Evolutionary conservation across 2,888 invertebrate genomes (phyloP).

Genomic region (Ecliptopera silaceata): DNA sequence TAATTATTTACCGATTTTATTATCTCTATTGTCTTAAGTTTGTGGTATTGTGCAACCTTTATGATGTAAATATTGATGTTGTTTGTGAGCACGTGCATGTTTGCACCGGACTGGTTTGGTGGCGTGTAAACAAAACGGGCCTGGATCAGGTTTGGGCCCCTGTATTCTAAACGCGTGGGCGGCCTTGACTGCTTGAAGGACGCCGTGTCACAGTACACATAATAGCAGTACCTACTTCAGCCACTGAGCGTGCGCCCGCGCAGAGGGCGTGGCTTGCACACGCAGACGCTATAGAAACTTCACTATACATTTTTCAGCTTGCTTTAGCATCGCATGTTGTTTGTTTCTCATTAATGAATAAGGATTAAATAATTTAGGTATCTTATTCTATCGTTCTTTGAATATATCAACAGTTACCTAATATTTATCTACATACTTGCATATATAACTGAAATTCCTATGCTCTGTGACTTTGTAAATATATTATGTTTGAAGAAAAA

Average conservation of each 20-base stretch:
- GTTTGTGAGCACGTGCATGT: conserved; percentile 27
- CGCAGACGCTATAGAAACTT: conserved; percentile 27
- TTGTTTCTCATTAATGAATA: neutral
- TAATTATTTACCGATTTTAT: conserved; percentile 20
- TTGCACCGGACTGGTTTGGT: conserved; percentile 48
- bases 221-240: conserved; percentile 38
- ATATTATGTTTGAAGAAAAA: neutral
- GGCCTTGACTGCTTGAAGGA: conserved; percentile 77
- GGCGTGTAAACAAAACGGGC: conserved; percentile 58
- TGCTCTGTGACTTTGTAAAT: too few species aligned
- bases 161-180: conserved; percentile 60
- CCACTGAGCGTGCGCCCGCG: conserved; percentile 50
- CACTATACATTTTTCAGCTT: neutral
- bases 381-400: too few species aligned
- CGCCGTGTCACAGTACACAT: conserved; percentile 33
- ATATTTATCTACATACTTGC: too few species aligned
- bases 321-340: neutral
- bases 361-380: neutral
- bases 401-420: too few species aligned
- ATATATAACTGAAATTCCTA: too few species aligned
- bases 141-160: conserved; percentile 57
- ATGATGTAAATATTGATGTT: conserved; percentile 6
- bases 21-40: conserved; percentile 6
- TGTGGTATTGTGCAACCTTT: conserved; percentile 6
- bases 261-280: conserved; percentile 60